phyloP scores from a whole-genome alignment of 2,888 invertebrate species.

The Drepanosiphum platanoidis region DNA sequence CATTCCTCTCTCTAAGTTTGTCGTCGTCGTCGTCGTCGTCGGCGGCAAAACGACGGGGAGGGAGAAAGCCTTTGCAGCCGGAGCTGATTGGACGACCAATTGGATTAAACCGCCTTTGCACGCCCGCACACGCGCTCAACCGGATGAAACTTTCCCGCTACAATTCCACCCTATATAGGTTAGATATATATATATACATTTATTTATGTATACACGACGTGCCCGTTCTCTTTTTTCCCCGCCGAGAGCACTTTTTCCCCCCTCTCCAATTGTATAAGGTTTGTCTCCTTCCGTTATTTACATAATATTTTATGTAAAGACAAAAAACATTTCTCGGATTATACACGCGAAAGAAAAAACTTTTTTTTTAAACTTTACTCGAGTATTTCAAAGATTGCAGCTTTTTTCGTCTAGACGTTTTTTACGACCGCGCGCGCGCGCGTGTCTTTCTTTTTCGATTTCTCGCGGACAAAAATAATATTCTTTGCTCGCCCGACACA shows the following conservation, averaged over 20 bases:
- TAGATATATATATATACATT: not conserved
- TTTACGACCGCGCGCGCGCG: not conserved
- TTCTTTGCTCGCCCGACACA: too few species aligned
- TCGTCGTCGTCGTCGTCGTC: not conserved
- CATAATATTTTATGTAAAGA: conserved; percentile 40
- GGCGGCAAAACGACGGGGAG: not conserved
- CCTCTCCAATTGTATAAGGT: conserved; percentile 19
- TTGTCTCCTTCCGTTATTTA: conserved; percentile 52
- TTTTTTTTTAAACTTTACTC: conserved; percentile 25
- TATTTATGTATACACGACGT: not conserved
- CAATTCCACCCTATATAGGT: not conserved
- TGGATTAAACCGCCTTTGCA: conserved; percentile 60
- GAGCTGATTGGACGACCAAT: conserved; percentile 61
- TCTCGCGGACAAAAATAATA: too few species aligned
- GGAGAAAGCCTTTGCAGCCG: conserved; percentile 31
- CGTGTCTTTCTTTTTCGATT: not conserved
- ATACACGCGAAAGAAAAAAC: not conserved
- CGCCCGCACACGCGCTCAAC: conserved; percentile 61
- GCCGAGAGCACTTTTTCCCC: not conserved
- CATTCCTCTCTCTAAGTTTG: not conserved
- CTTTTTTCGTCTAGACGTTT: conserved; percentile 13
- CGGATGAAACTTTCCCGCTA: conserved; percentile 45
- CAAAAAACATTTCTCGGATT: conserved; percentile 32
- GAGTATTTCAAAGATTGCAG: conserved; percentile 25
- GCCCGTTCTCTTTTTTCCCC: not conserved